These are phyloP conservation scores for Anneissia japonica DNA, from an alignment of 35 echinoderm and acorn worm genomes.

Conservation along the genomic window DNA sequence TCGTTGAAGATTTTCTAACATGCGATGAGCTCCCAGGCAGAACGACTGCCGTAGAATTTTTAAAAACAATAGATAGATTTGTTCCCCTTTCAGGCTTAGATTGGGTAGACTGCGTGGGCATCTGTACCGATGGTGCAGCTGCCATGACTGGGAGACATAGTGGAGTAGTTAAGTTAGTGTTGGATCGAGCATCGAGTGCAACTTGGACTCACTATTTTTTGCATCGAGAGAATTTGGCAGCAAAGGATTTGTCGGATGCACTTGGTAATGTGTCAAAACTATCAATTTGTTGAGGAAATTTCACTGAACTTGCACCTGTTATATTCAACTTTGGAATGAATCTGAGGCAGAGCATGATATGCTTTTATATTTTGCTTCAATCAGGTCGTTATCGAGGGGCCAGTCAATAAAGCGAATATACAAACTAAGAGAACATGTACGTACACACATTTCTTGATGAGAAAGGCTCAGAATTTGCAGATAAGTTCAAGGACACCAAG, in stretches of 20 bases:
- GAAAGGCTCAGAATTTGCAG: not conserved
- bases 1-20: too few relatives aligned
- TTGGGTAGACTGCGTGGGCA: not conserved
- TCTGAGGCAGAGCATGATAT: not conserved
- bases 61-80: too few relatives aligned
- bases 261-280: not conserved
- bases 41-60: too few relatives aligned
- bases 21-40: too few relatives aligned
- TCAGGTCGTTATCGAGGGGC: too few relatives aligned
- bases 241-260: not conserved
- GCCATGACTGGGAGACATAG: not conserved
- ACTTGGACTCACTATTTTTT: not conserved
- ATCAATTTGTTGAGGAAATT: not conserved
- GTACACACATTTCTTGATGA: too few relatives aligned
- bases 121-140: conserved; percentile 9
- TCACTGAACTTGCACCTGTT: not conserved
- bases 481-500: not conserved
- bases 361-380: not conserved
- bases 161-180: not conserved
- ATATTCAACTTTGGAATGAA: not conserved
- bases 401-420: too few relatives aligned
- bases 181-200: not conserved
- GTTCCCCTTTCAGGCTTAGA: too few relatives aligned
- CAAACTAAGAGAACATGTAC: too few relatives aligned
- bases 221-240: not conserved